phyloP scores from a whole-genome alignment of 2,797 vertebrate genomes.

The Chaetodon trifasciatus region DNA sequence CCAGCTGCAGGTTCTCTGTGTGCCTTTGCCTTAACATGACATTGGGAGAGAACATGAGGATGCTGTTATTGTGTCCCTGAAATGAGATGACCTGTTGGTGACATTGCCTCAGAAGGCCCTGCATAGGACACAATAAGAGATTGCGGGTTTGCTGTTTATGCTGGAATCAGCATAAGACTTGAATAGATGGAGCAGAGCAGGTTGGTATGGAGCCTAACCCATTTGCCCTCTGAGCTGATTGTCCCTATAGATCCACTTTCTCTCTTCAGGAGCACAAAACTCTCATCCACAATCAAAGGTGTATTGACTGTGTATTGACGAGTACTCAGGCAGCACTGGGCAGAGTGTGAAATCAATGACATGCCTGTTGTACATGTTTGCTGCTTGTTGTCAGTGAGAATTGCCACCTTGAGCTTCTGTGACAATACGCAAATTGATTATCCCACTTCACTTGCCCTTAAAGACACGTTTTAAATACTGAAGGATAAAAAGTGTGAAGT shows the following conservation, averaged over 20 bases:
- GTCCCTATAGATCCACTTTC: constrained; percentile 80
- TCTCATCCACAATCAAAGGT: constrained; percentile 82
- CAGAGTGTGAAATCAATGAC: constrained; percentile 84
- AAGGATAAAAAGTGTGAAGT: neutral
- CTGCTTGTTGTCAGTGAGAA: constrained; percentile 62
- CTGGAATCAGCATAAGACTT: constrained; percentile 73
- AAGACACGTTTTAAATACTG: neutral
- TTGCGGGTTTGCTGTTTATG: constrained; percentile 56
- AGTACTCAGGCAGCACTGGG: constrained; percentile 73
- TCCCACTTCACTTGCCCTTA: neutral
- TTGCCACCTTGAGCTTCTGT: constrained; percentile 65
- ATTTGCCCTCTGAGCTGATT: constrained; percentile 80
- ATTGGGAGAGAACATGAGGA: constrained; percentile 46
- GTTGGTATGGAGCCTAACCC: constrained; percentile 53
- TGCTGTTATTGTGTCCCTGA: constrained; percentile 56
- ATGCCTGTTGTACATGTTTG: constrained; percentile 69
- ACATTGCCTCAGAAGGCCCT: constrained; percentile 62
- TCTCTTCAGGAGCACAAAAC: constrained; percentile 80
- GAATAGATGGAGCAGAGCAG: constrained; percentile 64
- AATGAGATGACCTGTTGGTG: constrained; percentile 68
- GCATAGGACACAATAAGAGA: constrained; percentile 60
- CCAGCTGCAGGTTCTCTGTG: neutral
- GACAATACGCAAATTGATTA: constrained; percentile 44
- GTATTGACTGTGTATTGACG: constrained; percentile 84
- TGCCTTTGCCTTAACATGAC: constrained; percentile 51